Evolutionary conservation across 2,888 invertebrate genomes (phyloP).

Genomic region (Eupithecia tripunctaria): DNA sequence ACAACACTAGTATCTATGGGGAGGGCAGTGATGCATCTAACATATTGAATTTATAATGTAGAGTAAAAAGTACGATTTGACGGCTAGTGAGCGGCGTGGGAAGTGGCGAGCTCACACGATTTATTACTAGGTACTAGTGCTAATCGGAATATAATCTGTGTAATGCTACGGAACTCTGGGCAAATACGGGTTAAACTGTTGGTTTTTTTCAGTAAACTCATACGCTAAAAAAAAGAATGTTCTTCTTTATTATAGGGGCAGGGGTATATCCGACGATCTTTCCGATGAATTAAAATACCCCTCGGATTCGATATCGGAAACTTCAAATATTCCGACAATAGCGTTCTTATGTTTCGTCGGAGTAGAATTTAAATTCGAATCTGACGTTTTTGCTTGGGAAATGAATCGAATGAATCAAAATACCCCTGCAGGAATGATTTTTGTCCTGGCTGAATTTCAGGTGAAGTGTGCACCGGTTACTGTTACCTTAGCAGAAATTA

Average conservation of each 20-base stretch:
- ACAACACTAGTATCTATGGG: conserved; percentile 48
- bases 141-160: conserved; percentile 42
- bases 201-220: conserved; percentile 11
- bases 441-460: background rate
- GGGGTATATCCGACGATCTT: too few relatives aligned
- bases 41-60: conserved; percentile 74
- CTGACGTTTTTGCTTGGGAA: too few relatives aligned
- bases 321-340: too few relatives aligned
- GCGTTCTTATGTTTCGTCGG: too few relatives aligned
- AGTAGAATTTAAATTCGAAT: too few relatives aligned
- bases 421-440: too few relatives aligned
- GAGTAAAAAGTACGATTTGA: conserved; percentile 75
- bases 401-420: too few relatives aligned
- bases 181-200: conserved; percentile 28
- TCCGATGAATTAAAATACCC: too few relatives aligned
- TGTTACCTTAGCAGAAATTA: background rate
- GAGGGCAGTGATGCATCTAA: conserved; percentile 74
- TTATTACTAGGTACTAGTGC: conserved; percentile 50
- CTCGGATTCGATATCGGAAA: too few relatives aligned
- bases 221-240: background rate
- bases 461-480: background rate
- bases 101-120: conserved; percentile 64
- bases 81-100: conserved; percentile 73
- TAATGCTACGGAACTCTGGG: conserved; percentile 34
- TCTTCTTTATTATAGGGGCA: too few relatives aligned